phyloP scores from a whole-genome alignment of 2,888 invertebrate species.

The Phalera bucephala region DNA sequence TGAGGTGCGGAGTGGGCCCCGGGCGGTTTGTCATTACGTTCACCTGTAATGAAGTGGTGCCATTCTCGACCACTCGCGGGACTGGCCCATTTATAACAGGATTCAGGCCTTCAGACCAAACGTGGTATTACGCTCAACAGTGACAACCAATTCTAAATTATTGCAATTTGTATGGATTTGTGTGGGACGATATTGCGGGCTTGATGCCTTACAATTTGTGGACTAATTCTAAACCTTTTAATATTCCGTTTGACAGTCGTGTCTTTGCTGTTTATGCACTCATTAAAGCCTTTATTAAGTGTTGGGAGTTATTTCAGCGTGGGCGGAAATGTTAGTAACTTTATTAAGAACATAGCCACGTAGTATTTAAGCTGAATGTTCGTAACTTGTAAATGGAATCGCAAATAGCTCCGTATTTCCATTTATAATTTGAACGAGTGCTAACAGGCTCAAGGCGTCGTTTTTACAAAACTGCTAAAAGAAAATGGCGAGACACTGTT shows the following conservation, averaged over 20 bases:
- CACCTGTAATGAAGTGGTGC: slow-evolving; percentile 48
- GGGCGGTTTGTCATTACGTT: slow-evolving; percentile 43
- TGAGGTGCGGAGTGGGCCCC: slow-evolving; percentile 42
- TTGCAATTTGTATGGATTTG: slow-evolving; percentile 41
- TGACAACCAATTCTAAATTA: slow-evolving; percentile 46
- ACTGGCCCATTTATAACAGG: slow-evolving; percentile 41
- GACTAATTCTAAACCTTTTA: slow-evolving; percentile 40
- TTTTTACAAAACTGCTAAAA: slow-evolving; percentile 21
- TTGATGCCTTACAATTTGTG: slow-evolving; percentile 40
- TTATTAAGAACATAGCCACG: not conserved
- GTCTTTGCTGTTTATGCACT: slow-evolving; percentile 20
- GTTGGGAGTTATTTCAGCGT: slow-evolving; percentile 9
- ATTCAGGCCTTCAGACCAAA: slow-evolving; percentile 28
- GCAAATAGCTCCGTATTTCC: too few relatives aligned
- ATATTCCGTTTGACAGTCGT: slow-evolving; percentile 24
- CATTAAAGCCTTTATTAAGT: slow-evolving; percentile 25
- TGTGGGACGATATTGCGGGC: slow-evolving; percentile 47
- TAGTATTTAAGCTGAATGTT: not conserved
- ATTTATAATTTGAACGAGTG: slow-evolving; percentile 15
- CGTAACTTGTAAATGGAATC: too few relatives aligned
- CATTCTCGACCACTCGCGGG: slow-evolving; percentile 23
- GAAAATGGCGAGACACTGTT: slow-evolving; percentile 9
- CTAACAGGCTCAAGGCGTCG: slow-evolving; percentile 23
- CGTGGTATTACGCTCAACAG: slow-evolving; percentile 28
- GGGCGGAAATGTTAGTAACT: slow-evolving; percentile 5